Percentiles rank a stretch among this genome's conserved stretches.
Conservation (phyloP, 2,888 invertebrate genomes). For the Lissonota sp. region DNA sequence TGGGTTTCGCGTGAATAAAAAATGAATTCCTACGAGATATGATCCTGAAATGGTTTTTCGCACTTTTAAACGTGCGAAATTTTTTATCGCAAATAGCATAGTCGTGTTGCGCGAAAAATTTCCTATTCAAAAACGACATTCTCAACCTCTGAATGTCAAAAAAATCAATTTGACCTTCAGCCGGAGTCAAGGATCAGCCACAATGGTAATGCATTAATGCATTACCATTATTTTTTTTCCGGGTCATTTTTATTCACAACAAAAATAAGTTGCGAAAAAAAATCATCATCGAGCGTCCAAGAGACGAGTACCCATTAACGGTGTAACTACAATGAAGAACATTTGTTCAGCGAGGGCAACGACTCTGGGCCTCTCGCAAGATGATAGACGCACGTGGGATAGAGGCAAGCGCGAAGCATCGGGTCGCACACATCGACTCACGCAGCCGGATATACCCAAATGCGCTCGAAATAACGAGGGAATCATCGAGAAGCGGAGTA, state of each 20-base stretch:
- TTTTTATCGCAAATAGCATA: no score
- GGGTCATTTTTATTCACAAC: neutral
- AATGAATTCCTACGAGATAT: no score
- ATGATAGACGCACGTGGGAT: conserved; percentile 33
- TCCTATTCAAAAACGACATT: no score
- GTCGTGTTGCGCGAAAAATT: no score
- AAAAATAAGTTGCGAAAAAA: conserved; percentile 15
- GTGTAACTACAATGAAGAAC: conserved; percentile 37
- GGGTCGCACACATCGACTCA: conserved; percentile 35
- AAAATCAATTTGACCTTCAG: no score
- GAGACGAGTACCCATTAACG: conserved; percentile 20
- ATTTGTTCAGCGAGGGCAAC: conserved; percentile 46
- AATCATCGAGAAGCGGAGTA: conserved; percentile 57
- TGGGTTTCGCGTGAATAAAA: no score
- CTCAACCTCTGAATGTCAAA: no score
- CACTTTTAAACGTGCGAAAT: no score
- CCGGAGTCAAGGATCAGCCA: no score
- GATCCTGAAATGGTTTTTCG: no score
- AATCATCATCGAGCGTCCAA: conserved; percentile 31
- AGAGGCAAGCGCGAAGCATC: conserved; percentile 5
- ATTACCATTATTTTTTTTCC: no score
- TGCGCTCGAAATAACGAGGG: conserved; percentile 65
- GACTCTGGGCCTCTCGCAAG: conserved; percentile 25
- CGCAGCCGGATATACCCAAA: conserved; percentile 64
- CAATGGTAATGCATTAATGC: no score